These are phyloP conservation scores for Subanguina moxae DNA, from an alignment of 1,140 invertebrate genomes.

Conservation along the genomic window DNA sequence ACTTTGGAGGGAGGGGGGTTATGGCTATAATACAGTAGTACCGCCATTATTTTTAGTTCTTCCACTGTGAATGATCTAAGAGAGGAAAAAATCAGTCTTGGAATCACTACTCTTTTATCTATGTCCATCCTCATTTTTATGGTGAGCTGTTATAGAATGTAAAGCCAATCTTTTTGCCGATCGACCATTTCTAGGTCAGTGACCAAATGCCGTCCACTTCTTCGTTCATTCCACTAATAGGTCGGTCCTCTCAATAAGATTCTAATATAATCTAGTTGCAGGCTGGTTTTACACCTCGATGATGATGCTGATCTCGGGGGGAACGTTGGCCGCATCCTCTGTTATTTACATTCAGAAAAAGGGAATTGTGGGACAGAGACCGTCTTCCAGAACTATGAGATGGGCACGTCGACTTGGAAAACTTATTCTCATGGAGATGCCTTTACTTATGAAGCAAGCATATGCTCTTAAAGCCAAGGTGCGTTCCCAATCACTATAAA, in stretches of 20 bases:
- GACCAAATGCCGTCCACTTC: conserved; percentile 47
- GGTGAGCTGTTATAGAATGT: neutral
- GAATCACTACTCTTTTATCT: conserved; percentile 44
- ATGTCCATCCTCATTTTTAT: conserved; percentile 30
- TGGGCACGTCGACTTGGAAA: conserved; percentile 37
- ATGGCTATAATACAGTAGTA: too few relatives aligned
- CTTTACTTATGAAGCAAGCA: conserved; percentile 52
- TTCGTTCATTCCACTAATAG: conserved; percentile 41
- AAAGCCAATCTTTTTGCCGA: neutral
- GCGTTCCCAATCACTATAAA: too few relatives aligned
- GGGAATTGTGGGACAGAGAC: conserved; percentile 42
- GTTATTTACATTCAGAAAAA: conserved; percentile 45
- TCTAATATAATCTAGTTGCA: conserved; percentile 11
- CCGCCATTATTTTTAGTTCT: conserved; percentile 27
- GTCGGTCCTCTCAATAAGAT: neutral
- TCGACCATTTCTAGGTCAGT: conserved; percentile 49
- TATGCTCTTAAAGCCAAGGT: conserved; percentile 46
- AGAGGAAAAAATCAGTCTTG: conserved; percentile 51
- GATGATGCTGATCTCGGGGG: conserved; percentile 38
- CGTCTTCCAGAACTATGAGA: conserved; percentile 33
- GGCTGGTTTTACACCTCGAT: conserved; percentile 44
- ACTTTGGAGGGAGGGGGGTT: too few relatives aligned
- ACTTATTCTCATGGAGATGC: conserved; percentile 51
- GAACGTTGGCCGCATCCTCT: conserved; percentile 34
- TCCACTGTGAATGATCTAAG: conserved; percentile 51